Conservation (phyloP, 2,888 invertebrate genomes). For the Bibio marci region DNA sequence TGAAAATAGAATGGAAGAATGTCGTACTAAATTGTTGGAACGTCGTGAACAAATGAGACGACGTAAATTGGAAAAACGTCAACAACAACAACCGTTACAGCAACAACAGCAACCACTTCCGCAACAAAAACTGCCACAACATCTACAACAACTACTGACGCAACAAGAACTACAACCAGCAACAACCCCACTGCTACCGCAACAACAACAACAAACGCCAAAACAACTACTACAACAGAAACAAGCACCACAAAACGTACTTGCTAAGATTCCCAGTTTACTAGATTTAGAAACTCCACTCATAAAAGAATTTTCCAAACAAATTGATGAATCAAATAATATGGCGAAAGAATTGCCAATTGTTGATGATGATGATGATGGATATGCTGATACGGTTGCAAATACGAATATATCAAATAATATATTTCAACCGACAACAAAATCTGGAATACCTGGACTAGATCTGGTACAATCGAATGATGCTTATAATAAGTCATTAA, state of each 20-base stretch:
- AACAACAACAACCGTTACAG: slow-evolving; percentile 6
- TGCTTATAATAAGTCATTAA: slow-evolving; percentile 11
- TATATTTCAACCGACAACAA: no score
- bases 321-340: no score
- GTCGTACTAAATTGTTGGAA: slow-evolving; percentile 59
- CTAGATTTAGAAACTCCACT: no score
- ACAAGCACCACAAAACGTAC: no score
- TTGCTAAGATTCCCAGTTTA: no score
- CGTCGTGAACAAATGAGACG: slow-evolving; percentile 66
- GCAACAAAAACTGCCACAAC: slow-evolving; percentile 18
- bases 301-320: no score
- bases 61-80: slow-evolving; percentile 21
- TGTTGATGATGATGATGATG: neutral
- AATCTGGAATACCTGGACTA: slow-evolving; percentile 49
- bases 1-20: slow-evolving; percentile 76
- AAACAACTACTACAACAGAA: neutral
- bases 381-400: neutral
- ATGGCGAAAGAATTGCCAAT: no score
- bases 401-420: no score
- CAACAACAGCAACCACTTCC: slow-evolving; percentile 15
- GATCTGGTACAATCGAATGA: slow-evolving; percentile 38
- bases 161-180: neutral
- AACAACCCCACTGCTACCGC: slow-evolving; percentile 17
- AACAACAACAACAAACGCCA: neutral
- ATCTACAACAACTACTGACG: slow-evolving; percentile 14